Base-by-base conservation (phyloP, 2,113 vertebrate species). In the Puntigrus tetrazona region DNA sequence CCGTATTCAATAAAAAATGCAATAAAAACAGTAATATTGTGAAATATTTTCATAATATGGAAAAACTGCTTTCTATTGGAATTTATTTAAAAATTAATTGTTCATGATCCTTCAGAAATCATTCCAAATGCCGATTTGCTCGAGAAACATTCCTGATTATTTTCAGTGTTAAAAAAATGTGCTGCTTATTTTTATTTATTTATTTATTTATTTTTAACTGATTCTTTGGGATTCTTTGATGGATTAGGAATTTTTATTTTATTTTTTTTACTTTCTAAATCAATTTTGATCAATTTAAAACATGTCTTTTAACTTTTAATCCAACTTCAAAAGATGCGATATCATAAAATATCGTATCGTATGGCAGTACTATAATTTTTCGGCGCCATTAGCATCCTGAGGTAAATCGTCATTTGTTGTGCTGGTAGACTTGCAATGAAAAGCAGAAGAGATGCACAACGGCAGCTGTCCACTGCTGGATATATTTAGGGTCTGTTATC, bases 401-500 rank as follows among this genome's bases (percentile, higher is more conserved):
- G 52, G 52, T 22, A 69, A 69, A 38, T 38, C 18, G 4, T 34
- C 3, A 67, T 34, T 31, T 34, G 29, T 9, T n/a, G 8, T 38
- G 20, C 36, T 18, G 20, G 18, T 69, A 22, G 36, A n/a, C 31
- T 10, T 69, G 34, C 36, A n/a, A 0, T 5, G 65, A 69, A 69
- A 57, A 57, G 22, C 9, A 22, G 65, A 38, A 65, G 67, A 1
- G 34, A 38, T 70, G 9, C 9, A 38, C 38, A 38, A 70, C 1
- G 65, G 20, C 22, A 59, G 55, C 31, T 87, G 74, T 84, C 83
- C 85, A 88, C 85, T 86, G 86, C 86, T 61, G 75, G 86, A 65
- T 93, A 94, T 92, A 92, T 91, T 91, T 93, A 90, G 88, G 70
- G 86, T 88, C 88, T 88, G 83, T 89, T 88, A 76, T 87, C 86